These are phyloP conservation scores for Tethya wilhelma DNA, from an alignment of 37 sponge, comb jelly and placozoan species.

Conservation along the genomic window DNA sequence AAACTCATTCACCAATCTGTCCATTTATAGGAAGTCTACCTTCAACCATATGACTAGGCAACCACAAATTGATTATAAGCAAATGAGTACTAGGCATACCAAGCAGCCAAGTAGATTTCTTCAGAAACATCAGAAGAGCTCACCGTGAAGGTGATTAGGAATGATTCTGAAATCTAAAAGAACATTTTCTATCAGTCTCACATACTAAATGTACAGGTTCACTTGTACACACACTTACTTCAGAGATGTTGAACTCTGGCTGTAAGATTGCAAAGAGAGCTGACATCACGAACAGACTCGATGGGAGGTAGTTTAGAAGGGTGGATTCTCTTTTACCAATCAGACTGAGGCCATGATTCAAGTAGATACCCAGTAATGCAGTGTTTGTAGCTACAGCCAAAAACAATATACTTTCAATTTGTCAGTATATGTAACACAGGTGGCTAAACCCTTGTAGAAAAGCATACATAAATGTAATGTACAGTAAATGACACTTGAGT, in stretches of 20 bases:
- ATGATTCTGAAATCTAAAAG: slow-evolving; percentile 22
- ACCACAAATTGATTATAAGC: neutral
- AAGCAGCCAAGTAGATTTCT: slow-evolving; percentile 23
- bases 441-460: neutral
- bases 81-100: slow-evolving; percentile 24
- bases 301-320: slow-evolving; percentile 30
- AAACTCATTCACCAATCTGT: neutral
- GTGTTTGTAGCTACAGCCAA: slow-evolving; percentile 24
- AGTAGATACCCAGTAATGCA: slow-evolving; percentile 17
- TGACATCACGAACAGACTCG: slow-evolving; percentile 42
- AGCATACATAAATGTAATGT: too few species aligned
- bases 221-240: slow-evolving; percentile 22
- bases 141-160: neutral
- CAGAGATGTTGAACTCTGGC: slow-evolving; percentile 54
- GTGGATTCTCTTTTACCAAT: neutral
- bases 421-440: too few species aligned
- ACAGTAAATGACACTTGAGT: too few species aligned
- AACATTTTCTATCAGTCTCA: neutral
- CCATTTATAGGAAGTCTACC: neutral
- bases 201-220: neutral
- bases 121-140: neutral
- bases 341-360: slow-evolving; percentile 15
- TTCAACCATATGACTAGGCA: neutral
- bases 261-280: slow-evolving; percentile 56
- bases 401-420: neutral